Percentiles rank a stretch among this genome's conserved stretches.
Evolutionary conservation across 2,113 vertebrate genomes (phyloP).

Genomic region (Galeopterus variegatus): DNA sequence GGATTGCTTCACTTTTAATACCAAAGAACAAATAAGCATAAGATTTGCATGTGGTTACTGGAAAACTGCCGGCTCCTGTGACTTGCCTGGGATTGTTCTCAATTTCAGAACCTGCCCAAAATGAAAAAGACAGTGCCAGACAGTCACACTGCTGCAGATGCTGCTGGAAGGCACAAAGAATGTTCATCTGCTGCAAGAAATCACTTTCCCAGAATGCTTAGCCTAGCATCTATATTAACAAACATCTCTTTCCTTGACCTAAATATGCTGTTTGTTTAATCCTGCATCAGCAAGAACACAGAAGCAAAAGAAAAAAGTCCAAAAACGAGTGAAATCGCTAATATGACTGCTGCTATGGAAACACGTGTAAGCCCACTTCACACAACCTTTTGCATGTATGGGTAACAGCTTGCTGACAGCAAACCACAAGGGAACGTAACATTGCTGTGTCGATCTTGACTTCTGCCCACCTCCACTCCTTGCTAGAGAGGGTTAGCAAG

Average conservation of each 20-base stretch:
- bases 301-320: constrained; percentile 35
- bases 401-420: constrained; percentile 81
- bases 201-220: constrained; percentile 89
- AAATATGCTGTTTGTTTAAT: constrained; percentile 88
- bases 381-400: constrained; percentile 71
- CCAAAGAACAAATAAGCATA: constrained; percentile 74
- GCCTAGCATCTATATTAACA: constrained; percentile 87
- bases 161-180: constrained; percentile 90
- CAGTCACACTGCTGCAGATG: constrained; percentile 90
- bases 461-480: constrained; percentile 62
- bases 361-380: constrained; percentile 80
- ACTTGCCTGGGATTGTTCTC: constrained; percentile 73
- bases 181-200: constrained; percentile 90
- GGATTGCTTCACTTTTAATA: constrained; percentile 71
- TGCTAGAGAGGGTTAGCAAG: constrained; percentile 17
- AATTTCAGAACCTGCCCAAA: constrained; percentile 88
- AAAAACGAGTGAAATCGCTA: constrained; percentile 69
- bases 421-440: constrained; percentile 81
- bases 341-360: constrained; percentile 85
- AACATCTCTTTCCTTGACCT: constrained; percentile 89
- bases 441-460: constrained; percentile 72
- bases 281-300: constrained; percentile 72
- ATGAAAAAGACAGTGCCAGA: constrained; percentile 88
- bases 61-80: constrained; percentile 72
- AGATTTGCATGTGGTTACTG: constrained; percentile 75